Percentiles rank a stretch among this genome's conserved stretches.
Conservation (phyloP, 2,797 vertebrate genomes). For the Pristis pectinata region DNA sequence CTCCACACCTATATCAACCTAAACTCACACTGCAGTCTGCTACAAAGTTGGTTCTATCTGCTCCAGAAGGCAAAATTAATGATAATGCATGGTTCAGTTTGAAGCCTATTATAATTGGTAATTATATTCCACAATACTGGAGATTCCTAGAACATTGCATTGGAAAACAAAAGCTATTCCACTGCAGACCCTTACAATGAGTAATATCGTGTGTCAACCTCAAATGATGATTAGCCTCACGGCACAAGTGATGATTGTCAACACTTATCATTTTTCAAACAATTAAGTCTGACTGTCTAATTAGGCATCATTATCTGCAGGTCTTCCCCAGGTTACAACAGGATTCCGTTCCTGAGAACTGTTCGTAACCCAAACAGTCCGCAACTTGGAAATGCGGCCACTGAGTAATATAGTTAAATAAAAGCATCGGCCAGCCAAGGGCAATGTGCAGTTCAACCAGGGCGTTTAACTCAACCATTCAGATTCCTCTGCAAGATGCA, state of each 20-base stretch:
- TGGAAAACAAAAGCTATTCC: neutral
- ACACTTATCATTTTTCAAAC: slow-evolving; percentile 49
- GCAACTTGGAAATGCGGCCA: too few species aligned
- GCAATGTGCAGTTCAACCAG: too few species aligned
- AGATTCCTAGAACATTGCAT: neutral
- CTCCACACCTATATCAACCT: neutral
- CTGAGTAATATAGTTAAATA: too few species aligned
- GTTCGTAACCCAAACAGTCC: too few species aligned
- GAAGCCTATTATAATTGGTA: neutral
- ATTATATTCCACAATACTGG: neutral
- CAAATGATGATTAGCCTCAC: slow-evolving; percentile 48
- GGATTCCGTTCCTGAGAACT: too few species aligned
- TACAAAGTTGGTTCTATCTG: neutral
- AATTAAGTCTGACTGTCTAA: slow-evolving; percentile 49
- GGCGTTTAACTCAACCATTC: too few species aligned
- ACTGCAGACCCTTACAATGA: neutral
- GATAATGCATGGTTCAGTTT: neutral
- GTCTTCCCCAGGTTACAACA: too few species aligned
- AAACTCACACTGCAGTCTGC: neutral
- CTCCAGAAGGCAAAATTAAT: neutral
- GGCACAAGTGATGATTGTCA: slow-evolving; percentile 49
- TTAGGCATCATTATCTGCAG: slow-evolving; percentile 45
- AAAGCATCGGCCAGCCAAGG: too few species aligned
- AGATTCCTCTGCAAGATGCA: too few species aligned
- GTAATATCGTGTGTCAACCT: neutral